phyloP scores from a whole-genome alignment of 2,113 vertebrate genomes.

The Grallaria varia region DNA sequence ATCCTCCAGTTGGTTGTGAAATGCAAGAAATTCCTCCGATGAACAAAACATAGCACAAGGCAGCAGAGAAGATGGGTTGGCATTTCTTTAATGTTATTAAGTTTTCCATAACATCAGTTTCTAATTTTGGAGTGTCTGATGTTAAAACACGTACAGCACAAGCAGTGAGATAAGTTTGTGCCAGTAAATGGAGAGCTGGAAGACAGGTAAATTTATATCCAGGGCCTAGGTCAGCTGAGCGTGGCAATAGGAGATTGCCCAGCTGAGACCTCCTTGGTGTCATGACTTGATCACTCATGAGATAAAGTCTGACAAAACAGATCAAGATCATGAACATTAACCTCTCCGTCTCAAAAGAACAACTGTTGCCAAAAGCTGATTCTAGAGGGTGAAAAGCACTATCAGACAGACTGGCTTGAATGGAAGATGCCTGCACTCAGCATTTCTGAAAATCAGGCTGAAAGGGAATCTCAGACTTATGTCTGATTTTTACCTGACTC shows the following conservation, averaged over 20 bases:
- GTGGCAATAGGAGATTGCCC: background rate
- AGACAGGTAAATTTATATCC: background rate
- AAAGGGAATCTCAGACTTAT: background rate
- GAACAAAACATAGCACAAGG: background rate
- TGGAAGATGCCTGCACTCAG: background rate
- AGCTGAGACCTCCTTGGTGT: background rate
- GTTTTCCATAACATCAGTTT: conserved; percentile 27
- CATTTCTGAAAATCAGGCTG: conserved; percentile 14
- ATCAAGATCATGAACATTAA: background rate
- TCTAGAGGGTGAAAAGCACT: background rate
- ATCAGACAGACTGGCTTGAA: background rate
- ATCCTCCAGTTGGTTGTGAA: background rate
- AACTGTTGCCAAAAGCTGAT: background rate
- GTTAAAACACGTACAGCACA: conserved; percentile 28
- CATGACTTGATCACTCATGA: background rate
- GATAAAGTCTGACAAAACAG: background rate
- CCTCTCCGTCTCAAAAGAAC: background rate
- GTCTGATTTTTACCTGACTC: conserved; percentile 45
- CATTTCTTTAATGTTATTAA: conserved; percentile 26
- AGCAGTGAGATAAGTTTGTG: conserved; percentile 5
- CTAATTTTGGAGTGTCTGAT: conserved; percentile 49
- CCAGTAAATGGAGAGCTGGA: background rate
- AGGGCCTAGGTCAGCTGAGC: background rate
- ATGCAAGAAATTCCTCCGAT: background rate
- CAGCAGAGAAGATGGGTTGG: background rate